phyloP scores from a whole-genome alignment of 2,113 vertebrate genomes.

The Uropsilus gracilis region DNA sequence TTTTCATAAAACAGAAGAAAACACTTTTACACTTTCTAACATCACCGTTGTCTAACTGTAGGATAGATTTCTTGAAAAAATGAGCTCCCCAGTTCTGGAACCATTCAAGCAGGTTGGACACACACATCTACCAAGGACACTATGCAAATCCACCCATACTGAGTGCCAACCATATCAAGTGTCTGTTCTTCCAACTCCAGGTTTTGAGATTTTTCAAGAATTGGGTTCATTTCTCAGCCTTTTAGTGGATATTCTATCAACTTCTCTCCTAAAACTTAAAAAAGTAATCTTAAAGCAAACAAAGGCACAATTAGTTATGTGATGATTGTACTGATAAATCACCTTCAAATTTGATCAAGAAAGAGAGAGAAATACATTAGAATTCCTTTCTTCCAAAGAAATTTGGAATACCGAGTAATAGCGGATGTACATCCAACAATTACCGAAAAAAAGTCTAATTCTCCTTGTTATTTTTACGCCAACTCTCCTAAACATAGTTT shows the following conservation, averaged over 20 bases:
- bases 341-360: neutral
- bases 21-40: neutral
- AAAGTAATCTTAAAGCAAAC: neutral
- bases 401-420: neutral
- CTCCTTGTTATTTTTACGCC: neutral
- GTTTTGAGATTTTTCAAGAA: constrained; percentile 28
- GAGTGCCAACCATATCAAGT: neutral
- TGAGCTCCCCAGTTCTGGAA: neutral
- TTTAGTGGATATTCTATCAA: neutral
- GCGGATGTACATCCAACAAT: neutral
- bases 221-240: neutral
- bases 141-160: neutral
- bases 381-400: neutral
- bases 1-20: constrained; percentile 19
- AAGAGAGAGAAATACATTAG: neutral
- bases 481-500: neutral
- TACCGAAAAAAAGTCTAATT: neutral
- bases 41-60: neutral
- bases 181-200: neutral
- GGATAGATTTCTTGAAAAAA: neutral
- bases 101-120: neutral
- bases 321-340: neutral
- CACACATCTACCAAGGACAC: neutral
- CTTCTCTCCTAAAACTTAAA: neutral
- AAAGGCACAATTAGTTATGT: neutral